These are phyloP conservation scores for Sciurus carolinensis DNA, from an alignment of 2,797 vertebrate genomes.

Conservation along the genomic window DNA sequence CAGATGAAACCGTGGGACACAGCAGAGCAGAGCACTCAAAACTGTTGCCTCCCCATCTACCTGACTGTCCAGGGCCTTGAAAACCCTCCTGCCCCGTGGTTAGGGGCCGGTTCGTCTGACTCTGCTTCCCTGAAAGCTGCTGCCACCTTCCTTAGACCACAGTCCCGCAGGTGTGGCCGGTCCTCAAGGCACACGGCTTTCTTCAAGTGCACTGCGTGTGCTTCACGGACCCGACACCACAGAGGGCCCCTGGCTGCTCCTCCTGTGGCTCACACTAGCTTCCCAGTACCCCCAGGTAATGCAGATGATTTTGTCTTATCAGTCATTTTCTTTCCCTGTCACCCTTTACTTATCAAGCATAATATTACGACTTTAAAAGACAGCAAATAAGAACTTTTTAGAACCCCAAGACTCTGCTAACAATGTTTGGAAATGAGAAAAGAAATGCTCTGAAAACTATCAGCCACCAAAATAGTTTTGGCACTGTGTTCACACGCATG, in stretches of 20 bases:
- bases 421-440: slow-evolving; percentile 87
- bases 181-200: slow-evolving; percentile 90
- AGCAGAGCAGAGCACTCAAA: slow-evolving; percentile 55
- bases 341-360: slow-evolving; percentile 89
- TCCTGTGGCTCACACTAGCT: slow-evolving; percentile 88
- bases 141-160: slow-evolving; percentile 80
- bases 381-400: slow-evolving; percentile 86
- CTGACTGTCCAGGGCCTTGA: slow-evolving; percentile 80
- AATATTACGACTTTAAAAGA: slow-evolving; percentile 87
- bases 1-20: neutral
- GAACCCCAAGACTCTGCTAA: slow-evolving; percentile 88
- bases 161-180: slow-evolving; percentile 76
- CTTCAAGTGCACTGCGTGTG: slow-evolving; percentile 89
- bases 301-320: slow-evolving; percentile 86
- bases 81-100: slow-evolving; percentile 70
- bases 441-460: slow-evolving; percentile 86
- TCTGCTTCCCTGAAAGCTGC: slow-evolving; percentile 68
- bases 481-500: slow-evolving; percentile 93
- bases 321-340: slow-evolving; percentile 85
- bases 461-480: slow-evolving; percentile 87
- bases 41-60: slow-evolving; percentile 78
- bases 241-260: slow-evolving; percentile 85
- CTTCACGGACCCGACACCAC: slow-evolving; percentile 86
- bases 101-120: neutral
- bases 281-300: slow-evolving; percentile 86